Percentiles rank a stretch among this genome's conserved stretches.
Evolutionary conservation across 2,113 vertebrate genomes (phyloP).

Genomic region (Chaetodon auriga): DNA sequence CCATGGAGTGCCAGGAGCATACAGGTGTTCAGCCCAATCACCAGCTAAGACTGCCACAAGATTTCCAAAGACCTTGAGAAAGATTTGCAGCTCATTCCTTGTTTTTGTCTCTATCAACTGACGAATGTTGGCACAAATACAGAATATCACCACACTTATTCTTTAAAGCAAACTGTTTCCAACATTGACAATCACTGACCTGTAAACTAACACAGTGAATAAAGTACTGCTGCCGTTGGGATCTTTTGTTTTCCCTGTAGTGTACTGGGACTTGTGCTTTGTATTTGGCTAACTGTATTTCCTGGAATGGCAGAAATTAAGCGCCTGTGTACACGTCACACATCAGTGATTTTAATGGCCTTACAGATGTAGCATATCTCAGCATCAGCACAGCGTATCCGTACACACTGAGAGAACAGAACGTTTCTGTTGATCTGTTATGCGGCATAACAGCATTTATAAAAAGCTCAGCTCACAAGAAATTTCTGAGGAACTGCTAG

Average conservation of each 20-base stretch:
- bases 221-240: not conserved
- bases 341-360: not conserved
- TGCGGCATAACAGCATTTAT: not conserved
- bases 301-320: not conserved
- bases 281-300: not conserved
- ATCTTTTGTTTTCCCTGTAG: not conserved
- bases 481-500: conserved; percentile 49
- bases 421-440: not conserved
- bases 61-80: no score
- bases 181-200: not conserved
- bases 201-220: not conserved
- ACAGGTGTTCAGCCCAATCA: not conserved
- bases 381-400: not conserved
- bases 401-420: not conserved
- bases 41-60: no score
- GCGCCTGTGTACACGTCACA: not conserved
- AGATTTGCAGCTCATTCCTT: no score
- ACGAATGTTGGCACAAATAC: not conserved
- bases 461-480: conserved; percentile 16
- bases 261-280: not conserved
- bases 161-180: not conserved
- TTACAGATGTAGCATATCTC: not conserved
- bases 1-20: not conserved
- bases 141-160: not conserved
- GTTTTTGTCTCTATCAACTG: not conserved